Base-by-base conservation (phyloP, 2,113 vertebrate species). In the Microtus richardsoni region DNA sequence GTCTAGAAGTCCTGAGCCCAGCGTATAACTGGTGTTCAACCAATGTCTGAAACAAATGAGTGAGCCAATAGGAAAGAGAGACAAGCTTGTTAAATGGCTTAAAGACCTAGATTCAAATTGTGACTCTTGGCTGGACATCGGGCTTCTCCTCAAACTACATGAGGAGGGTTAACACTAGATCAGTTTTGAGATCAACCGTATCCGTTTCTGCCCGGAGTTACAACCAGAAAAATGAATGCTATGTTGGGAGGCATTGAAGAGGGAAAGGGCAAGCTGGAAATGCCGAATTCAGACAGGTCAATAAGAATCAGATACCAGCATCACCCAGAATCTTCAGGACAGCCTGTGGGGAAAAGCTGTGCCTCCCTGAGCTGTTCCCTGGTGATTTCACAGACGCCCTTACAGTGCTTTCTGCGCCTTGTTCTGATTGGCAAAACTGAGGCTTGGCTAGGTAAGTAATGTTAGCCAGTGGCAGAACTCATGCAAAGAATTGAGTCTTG, bases 341-440 rank as follows among this genome's bases (percentile, higher is more conserved):
- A 90, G 75, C 14, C 28, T 36, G 8, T 24, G 9, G 71, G 19
- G 21, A 64, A n/a, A n/a, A 83, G 66, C 60, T 62, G 47, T 54
- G 2, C 33, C 5, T 44, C 62, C 14, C 8, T 84, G 26, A 86
- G 16, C 17, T 91, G 2, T 44, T 93, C 75, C 54, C 33, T 64
- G 74, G 64, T 11, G 52, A 26, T 74, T 79, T 86, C 58, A 88
- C 26, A 78, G 3, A 41, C 28, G 33, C 58, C 39, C 19, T 90
- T 41, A 68, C 60, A 49, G 52, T 10, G 44, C 39, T 7, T 94
- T 62, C 14, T 74, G 26, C 10, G 9, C 39, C 36, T 66, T 93
- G 91, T 94, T 71, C 9, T 58, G 88, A 84, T 26, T 64, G 21
- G 54, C 54, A 95, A 93, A 88, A 82, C 68, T 11, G 33, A 93